Evolutionary conservation across 2,888 invertebrate species (phyloP), one percentile per base, ranked within the genome.

Genomic region (Girardia tigrina): DNA sequence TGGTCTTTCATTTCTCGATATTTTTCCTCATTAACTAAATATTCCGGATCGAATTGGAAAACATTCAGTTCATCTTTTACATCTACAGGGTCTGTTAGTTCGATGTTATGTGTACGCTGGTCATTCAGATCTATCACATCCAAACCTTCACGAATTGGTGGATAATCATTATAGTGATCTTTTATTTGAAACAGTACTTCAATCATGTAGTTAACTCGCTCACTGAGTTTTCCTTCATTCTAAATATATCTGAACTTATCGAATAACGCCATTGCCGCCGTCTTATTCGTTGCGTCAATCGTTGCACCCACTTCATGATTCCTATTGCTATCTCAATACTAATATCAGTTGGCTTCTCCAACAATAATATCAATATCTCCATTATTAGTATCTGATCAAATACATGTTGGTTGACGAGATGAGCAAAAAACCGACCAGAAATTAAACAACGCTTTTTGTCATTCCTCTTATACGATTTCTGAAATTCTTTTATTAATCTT

Each of bases 91-190:
- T 95, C 94, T 82, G 94, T 93, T 77, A 99, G 85, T 82, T 90
- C 91, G 78, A 97, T 87, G 29, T 94, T 86, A 86, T 98, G 98
- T 0, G 94, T 95, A 81, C 92, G 92, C 84, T 97, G 95, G 81
- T 98, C 94, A 77, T 92, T 92, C 83, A 98, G 97, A 78, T 94
- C 92, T 0, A 99, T 92, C 77, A 97, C 86, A 84, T 98, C 97
- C 77, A 98, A 85, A 77, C 93, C 93, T 79, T 90, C 90, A 70
- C 90, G 86, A 28, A 98, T 87, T 0, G 93, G 89, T 0, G 90
- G 90, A 83, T 92, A 91, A 83, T 94, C 94, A 84, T 85, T 75
- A 23, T 78, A 98, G 2, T 92, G 92, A 85, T 97, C 97, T 82
- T 97, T 97, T 75, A 97, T 83, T 56, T 86, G 86, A 81, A 87